Evolutionary conservation across 2,888 invertebrate species (phyloP), one percentile per base, ranked within the genome.

Genomic region (Lasioglossum morio): DNA sequence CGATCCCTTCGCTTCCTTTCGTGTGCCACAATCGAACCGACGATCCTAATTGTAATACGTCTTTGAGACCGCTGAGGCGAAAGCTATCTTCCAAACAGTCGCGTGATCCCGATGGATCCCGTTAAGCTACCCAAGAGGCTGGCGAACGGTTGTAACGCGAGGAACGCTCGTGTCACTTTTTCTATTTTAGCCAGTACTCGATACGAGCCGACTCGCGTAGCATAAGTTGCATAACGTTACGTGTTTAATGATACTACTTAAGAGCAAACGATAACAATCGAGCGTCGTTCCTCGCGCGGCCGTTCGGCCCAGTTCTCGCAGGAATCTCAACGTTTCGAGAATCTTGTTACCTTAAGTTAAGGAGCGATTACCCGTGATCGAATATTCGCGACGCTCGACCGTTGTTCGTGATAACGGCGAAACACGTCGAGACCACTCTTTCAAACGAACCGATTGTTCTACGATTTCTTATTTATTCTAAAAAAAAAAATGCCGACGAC

Each of bases 11-110:
- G 57, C 81, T 88, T 88, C 82, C 84, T 77, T 82, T 79, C 48
- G 46, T 76, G 85, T 87, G 90, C 88, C 88, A 88, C 86, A 82
- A 82, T 86, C 75, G 43, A 82, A 81, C 27, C 30, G 43, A 60
- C 27, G 63, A 48, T 72, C 23, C 27, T 72, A 63, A 76, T 88
- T 69, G 77, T 74, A 73, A 85, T 34, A 75, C 87, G 87, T 85
- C 80, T 81, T 85, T 82, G 79, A 86, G 74, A 78, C 76, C 79
- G 81, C 82, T 82, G 34, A 75, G 19, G 19, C 34, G 19, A 60
- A 53, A 73, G 30, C 46, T 74, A 72, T 77, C 80, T 82, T 80
- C 69, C 78, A 76, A 27, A 43, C 37, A 85, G 27, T 53, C 27
- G 69, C 30, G 14, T 14, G 48, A 48, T 34, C 40, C 57, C 53